phyloP scores from a whole-genome alignment of 2,113 vertebrate genomes.

The Panurus biarmicus region DNA sequence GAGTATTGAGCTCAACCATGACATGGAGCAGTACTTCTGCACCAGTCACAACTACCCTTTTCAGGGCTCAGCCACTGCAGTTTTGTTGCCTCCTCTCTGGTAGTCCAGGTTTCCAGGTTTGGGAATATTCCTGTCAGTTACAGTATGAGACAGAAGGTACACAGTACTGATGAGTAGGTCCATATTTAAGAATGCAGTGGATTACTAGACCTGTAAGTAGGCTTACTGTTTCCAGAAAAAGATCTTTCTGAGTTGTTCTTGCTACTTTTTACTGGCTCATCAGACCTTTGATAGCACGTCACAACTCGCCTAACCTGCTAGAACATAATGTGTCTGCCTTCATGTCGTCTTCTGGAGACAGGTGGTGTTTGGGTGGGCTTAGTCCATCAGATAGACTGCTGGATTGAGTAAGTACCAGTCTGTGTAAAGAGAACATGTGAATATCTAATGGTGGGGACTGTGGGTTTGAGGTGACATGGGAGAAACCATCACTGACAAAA shows the following conservation, averaged over 20 bases:
- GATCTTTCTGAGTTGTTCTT: background rate
- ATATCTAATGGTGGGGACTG: fast-evolving
- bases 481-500: background rate
- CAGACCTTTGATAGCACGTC: background rate
- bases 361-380: background rate
- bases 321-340: background rate
- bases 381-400: background rate
- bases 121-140: background rate
- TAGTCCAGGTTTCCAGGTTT: background rate
- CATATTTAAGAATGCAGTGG: background rate
- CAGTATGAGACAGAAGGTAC: background rate
- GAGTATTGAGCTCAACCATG: background rate
- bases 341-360: background rate
- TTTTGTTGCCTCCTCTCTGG: background rate
- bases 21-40: background rate
- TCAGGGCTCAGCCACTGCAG: background rate
- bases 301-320: background rate
- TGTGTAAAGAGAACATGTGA: background rate
- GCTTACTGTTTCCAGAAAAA: background rate
- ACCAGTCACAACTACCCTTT: background rate
- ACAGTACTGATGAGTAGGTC: background rate
- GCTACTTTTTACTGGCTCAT: background rate
- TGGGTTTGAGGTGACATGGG: background rate
- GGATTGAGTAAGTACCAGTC: background rate
- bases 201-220: background rate